Conservation (phyloP, 2,797 vertebrate species). For the Onychomys leucogaster region DNA sequence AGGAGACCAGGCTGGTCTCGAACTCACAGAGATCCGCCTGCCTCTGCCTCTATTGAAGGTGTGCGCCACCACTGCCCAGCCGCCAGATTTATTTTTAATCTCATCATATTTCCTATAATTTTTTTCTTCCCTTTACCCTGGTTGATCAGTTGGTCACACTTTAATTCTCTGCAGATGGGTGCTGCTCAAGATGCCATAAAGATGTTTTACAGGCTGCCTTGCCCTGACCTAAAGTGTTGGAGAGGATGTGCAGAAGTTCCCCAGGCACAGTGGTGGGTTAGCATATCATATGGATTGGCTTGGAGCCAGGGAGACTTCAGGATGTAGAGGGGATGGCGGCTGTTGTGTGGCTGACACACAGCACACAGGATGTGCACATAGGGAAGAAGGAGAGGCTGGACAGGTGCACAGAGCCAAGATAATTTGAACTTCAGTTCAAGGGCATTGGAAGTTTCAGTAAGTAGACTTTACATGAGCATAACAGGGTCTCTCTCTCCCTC, state of each 20-base stretch:
- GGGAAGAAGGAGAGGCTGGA: neutral
- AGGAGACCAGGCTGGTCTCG: too few species aligned
- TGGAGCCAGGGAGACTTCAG: neutral
- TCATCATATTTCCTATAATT: neutral
- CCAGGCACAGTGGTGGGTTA: neutral
- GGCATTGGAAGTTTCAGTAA: neutral
- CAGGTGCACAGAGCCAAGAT: neutral
- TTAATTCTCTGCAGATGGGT: neutral
- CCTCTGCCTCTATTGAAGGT: too few species aligned
- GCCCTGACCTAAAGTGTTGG: neutral
- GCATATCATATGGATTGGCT: neutral
- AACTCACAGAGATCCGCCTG: too few species aligned
- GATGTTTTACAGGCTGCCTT: neutral
- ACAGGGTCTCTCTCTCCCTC: neutral
- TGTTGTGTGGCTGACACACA: neutral
- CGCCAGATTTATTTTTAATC: neutral
- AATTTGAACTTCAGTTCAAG: neutral
- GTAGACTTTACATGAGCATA: neutral
- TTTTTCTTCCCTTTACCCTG: neutral
- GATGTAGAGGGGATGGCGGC: neutral
- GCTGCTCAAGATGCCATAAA: neutral
- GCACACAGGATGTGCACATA: neutral
- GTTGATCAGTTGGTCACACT: neutral
- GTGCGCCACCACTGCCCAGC: too few species aligned
- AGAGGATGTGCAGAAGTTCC: neutral